These are phyloP conservation scores for Condylura cristata DNA, from an alignment of 2,113 vertebrate genomes.

Conservation along the genomic window DNA sequence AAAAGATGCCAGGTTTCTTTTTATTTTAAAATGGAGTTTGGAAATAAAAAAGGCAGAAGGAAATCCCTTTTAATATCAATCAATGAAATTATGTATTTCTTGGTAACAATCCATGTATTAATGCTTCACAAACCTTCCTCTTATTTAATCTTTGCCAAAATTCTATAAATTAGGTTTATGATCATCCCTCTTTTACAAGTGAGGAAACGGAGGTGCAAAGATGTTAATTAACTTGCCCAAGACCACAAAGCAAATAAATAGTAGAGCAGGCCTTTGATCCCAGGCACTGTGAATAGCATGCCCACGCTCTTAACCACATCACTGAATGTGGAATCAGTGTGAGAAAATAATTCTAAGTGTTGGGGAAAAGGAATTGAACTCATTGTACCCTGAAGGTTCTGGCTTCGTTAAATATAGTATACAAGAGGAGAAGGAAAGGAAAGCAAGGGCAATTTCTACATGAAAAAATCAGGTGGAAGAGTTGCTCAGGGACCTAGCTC, in stretches of 20 bases:
- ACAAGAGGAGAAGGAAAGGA: not conserved
- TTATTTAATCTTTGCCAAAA: constrained; percentile 11
- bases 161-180: not conserved
- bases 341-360: not conserved
- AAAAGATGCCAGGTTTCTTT: not conserved
- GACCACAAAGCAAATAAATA: constrained; percentile 35
- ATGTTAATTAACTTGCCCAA: constrained; percentile 47
- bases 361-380: not conserved
- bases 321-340: not conserved
- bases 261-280: constrained; percentile 24
- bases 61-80: not conserved
- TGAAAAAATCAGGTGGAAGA: not conserved
- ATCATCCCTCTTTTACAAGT: constrained; percentile 6
- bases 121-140: not conserved
- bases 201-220: not conserved
- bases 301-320: constrained; percentile 6
- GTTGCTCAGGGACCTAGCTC: not conserved
- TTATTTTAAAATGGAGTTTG: not conserved
- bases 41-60: not conserved
- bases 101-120: not conserved
- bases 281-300: not conserved
- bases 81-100: constrained; percentile 2
- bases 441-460: not conserved
- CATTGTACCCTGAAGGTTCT: not conserved
- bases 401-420: not conserved